These are phyloP conservation scores for Pseudoatta argentina DNA, from an alignment of 1,140 invertebrate species.

Conservation along the genomic window DNA sequence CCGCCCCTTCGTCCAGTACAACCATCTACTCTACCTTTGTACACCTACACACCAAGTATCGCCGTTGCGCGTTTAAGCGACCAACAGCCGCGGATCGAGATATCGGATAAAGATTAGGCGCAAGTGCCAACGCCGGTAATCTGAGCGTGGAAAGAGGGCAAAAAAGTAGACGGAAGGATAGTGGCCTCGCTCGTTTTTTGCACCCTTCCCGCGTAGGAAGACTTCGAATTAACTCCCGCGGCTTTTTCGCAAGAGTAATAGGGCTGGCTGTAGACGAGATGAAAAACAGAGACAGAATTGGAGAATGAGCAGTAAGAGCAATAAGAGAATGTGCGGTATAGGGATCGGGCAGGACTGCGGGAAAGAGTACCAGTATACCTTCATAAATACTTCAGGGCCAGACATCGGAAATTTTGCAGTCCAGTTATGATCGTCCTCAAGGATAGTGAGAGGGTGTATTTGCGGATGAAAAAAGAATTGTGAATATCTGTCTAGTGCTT, in stretches of 20 bases:
- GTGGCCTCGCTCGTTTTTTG: conserved; percentile 39
- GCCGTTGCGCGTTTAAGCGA: conserved; percentile 64
- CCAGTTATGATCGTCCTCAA: conserved; percentile 68
- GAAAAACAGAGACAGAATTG: conserved; percentile 57
- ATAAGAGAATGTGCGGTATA: conserved; percentile 59
- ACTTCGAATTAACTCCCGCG: conserved; percentile 63
- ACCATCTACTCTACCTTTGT: conserved; percentile 38
- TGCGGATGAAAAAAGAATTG: conserved; percentile 49
- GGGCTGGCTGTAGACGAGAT: conserved; percentile 34
- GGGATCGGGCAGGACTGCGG: conserved; percentile 28
- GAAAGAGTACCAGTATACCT: conserved; percentile 63
- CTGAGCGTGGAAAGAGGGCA: conserved; percentile 52
- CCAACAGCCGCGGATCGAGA: conserved; percentile 71
- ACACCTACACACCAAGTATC: conserved; percentile 32
- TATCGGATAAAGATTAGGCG: conserved; percentile 79
- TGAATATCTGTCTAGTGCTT: conserved; percentile 59
- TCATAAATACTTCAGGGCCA: conserved; percentile 81
- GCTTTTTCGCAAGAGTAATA: conserved; percentile 63
- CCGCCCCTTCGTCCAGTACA: conserved; percentile 14
- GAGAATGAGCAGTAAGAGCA: conserved; percentile 61
- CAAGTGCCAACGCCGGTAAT: conserved; percentile 64
- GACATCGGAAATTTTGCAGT: conserved; percentile 79
- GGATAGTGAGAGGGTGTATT: conserved; percentile 37
- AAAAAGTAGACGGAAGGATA: conserved; percentile 54
- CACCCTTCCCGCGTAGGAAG: conserved; percentile 46